phyloP scores from a whole-genome alignment of 2,888 invertebrate genomes.

The Cyclophora punctaria region DNA sequence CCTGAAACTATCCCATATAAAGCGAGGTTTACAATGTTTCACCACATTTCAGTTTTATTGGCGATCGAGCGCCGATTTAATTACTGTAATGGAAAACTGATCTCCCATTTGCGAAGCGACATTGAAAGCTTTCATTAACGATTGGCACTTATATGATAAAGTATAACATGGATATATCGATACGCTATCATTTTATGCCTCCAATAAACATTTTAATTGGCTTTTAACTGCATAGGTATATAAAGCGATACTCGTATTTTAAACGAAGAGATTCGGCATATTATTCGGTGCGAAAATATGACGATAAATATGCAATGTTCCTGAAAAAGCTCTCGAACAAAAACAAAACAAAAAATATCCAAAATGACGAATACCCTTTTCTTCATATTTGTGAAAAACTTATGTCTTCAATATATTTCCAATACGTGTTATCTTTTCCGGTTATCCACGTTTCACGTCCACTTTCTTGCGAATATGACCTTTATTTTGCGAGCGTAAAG shows the following conservation, averaged over 20 bases:
- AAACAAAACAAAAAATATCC: too few relatives aligned
- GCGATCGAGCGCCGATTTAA: slow-evolving; percentile 6
- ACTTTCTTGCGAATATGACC: neutral
- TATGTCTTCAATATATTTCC: too few relatives aligned
- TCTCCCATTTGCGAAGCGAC: slow-evolving; percentile 1
- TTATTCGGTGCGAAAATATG: too few relatives aligned
- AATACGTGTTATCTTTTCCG: too few relatives aligned
- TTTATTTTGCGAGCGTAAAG: slow-evolving; percentile 2
- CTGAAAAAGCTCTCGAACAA: too few relatives aligned
- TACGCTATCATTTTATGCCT: too few relatives aligned
- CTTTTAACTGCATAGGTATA: too few relatives aligned
- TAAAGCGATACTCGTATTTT: too few relatives aligned
- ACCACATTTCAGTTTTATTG: neutral
- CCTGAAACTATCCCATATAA: neutral
- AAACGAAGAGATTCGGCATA: too few relatives aligned
- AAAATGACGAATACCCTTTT: neutral
- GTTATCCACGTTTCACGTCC: neutral
- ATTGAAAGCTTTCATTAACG: slow-evolving; percentile 3
- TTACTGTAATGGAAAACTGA: slow-evolving; percentile 14
- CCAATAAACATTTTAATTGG: too few relatives aligned
- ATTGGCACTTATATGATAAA: neutral
- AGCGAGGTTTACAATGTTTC: neutral
- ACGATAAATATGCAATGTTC: too few relatives aligned
- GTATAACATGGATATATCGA: neutral
- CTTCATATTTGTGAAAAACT: neutral